These are phyloP conservation scores for Coendou prehensilis DNA, from an alignment of 2,797 vertebrate species.

Conservation along the genomic window DNA sequence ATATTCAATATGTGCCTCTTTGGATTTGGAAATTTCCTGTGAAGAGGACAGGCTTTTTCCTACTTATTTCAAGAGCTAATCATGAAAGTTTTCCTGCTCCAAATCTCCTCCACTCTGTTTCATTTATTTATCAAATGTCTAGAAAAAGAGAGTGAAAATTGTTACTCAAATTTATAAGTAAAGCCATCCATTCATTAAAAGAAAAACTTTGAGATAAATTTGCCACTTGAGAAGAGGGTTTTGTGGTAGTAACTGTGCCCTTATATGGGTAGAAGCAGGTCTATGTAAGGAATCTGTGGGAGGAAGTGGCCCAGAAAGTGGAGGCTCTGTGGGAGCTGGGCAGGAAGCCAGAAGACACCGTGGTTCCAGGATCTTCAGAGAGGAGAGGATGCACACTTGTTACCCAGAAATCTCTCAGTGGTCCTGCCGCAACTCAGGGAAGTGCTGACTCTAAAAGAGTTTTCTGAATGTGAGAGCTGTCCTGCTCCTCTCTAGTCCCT, in stretches of 20 bases:
- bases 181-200: neutral
- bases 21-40: constrained; percentile 36
- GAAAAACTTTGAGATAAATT: constrained; percentile 25
- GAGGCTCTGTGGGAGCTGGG: neutral
- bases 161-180: constrained; percentile 11
- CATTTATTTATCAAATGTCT: constrained; percentile 41
- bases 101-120: constrained; percentile 8
- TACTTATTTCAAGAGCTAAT: neutral
- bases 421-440: neutral
- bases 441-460: neutral
- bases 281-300: neutral
- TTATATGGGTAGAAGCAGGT: neutral
- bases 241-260: neutral
- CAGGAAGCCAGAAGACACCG: no score
- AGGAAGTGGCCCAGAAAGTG: neutral
- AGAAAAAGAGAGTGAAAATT: constrained; percentile 44
- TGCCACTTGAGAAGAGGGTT: neutral
- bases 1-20: constrained; percentile 53
- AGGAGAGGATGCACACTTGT: neutral
- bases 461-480: constrained; percentile 18
- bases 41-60: constrained; percentile 50
- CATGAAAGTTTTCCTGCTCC: constrained; percentile 47
- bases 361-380: neutral
- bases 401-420: neutral
- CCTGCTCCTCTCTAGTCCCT: neutral